Percentiles rank a stretch among this genome's conserved stretches.
phyloP scores from a whole-genome alignment of 2,888 invertebrate genomes.

The Tetragnatha montana region DNA sequence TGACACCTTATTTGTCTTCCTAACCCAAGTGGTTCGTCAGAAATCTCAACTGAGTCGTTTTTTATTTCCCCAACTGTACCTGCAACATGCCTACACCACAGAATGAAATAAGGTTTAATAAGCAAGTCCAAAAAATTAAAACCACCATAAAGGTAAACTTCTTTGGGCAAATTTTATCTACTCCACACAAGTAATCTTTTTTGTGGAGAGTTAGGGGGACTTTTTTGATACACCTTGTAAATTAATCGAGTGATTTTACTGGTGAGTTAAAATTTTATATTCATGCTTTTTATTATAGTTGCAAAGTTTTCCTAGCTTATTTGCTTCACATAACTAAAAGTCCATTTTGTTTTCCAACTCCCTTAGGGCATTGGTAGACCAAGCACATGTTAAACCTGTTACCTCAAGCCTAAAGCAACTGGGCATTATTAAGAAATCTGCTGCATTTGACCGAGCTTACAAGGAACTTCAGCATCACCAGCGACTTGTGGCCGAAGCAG shows the following conservation, averaged over 20 bases:
- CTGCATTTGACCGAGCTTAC: slow-evolving; percentile 79
- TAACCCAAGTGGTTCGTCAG: too few relatives aligned
- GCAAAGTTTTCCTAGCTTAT: not conserved
- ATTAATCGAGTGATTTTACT: not conserved
- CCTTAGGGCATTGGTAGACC: slow-evolving; percentile 82
- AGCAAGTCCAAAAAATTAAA: too few relatives aligned
- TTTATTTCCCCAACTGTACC: too few relatives aligned
- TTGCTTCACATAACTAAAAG: not conserved
- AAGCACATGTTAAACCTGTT: slow-evolving; percentile 83
- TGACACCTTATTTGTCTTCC: too few relatives aligned
- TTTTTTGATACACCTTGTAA: too few relatives aligned
- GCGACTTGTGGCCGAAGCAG: slow-evolving; percentile 74
- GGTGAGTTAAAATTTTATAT: not conserved
- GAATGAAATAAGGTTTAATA: too few relatives aligned
- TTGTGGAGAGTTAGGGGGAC: too few relatives aligned
- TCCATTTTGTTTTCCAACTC: not conserved
- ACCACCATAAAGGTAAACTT: too few relatives aligned
- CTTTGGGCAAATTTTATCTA: too few relatives aligned
- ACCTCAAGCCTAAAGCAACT: slow-evolving; percentile 77
- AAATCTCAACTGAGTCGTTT: too few relatives aligned
- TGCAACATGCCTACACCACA: too few relatives aligned
- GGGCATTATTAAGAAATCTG: slow-evolving; percentile 61
- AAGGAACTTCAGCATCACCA: slow-evolving; percentile 84
- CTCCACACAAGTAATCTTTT: too few relatives aligned
- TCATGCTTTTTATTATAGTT: not conserved